phyloP scores from a whole-genome alignment of 1,140 invertebrate genomes.

The Nilaparvata lugens region DNA sequence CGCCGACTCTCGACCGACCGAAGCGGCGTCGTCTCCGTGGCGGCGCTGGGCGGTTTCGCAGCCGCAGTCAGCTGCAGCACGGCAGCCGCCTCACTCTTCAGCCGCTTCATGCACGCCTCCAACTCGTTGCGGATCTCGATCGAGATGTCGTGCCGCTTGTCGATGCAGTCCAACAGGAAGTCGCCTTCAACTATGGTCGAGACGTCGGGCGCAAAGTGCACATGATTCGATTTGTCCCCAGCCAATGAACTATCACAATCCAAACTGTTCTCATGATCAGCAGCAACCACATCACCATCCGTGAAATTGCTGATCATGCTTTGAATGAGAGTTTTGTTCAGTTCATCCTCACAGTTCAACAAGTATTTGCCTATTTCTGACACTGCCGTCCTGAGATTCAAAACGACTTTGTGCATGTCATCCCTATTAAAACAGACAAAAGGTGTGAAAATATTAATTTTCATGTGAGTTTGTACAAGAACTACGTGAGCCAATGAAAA shows the following conservation, averaged over 20 bases:
- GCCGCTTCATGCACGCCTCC: conserved; percentile 49
- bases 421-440: conserved; percentile 44
- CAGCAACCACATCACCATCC: not conserved
- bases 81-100: conserved; percentile 55
- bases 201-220: conserved; percentile 59
- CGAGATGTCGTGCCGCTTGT: conserved; percentile 44
- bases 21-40: not conserved
- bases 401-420: conserved; percentile 44
- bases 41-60: conserved; percentile 14
- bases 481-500: too few species aligned
- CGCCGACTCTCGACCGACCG: conserved; percentile 2
- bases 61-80: conserved; percentile 49
- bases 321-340: conserved; percentile 56
- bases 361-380: conserved; percentile 60
- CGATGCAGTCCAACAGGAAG: conserved; percentile 31
- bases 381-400: conserved; percentile 47
- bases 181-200: conserved; percentile 48
- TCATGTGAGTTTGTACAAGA: too few species aligned
- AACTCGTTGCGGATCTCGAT: conserved; percentile 47
- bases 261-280: not conserved
- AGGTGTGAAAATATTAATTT: too few species aligned
- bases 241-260: not conserved
- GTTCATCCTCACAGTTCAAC: conserved; percentile 60
- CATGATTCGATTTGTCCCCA: conserved; percentile 32
- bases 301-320: not conserved